Evolutionary conservation across 2,113 vertebrate genomes (phyloP), one percentile per base, ranked within the genome.

Genomic region (Sphyrna mokarran): DNA sequence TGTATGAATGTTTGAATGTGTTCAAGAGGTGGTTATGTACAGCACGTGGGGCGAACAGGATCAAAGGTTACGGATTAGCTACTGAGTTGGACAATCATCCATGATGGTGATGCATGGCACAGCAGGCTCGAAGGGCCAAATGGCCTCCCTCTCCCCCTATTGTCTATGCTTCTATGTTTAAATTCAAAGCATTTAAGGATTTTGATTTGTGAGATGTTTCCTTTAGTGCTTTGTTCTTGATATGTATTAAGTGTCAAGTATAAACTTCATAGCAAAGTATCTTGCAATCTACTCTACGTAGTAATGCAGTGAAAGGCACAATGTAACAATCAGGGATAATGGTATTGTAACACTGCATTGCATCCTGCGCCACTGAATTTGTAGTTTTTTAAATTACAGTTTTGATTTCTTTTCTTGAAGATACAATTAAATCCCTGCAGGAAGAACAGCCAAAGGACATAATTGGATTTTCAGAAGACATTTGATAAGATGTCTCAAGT

Each of bases 401-500:
- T 58, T 90, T 16, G 11, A 33, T 61, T 90, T 61, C 29, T 58
- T 89, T 54, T 43, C 66, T 86, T 48, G 48, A 61, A 61, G 3
- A 4, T 61, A 33, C 13, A 90, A 90, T 87, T 87, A 54, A 87
- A 33, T 23, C 33, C 33, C 23, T 26, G 48, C 48, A 58, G 0
- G 54, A 90, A 26, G 26, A 90, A 90, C n/a, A 61, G 54, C 48
- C 87, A 58, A 61, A 61, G 48, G 54, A 6, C 54, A 63, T 61
- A 61, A 90, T 61, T 58, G 26, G 2, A 90, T 61, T 90, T 90
- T 58, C 87, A 90, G 54, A 33, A 90, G 48, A 54, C 11, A 16
- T 90, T 90, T 90, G 48, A 89, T 89, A 89, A 90, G 33, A 61
- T 16, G 54, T 58, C 87, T 61, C 87, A 90, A 90, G 10, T 90